Base-by-base conservation (phyloP, 2,113 vertebrate genomes). In the Daboia siamensis region DNA sequence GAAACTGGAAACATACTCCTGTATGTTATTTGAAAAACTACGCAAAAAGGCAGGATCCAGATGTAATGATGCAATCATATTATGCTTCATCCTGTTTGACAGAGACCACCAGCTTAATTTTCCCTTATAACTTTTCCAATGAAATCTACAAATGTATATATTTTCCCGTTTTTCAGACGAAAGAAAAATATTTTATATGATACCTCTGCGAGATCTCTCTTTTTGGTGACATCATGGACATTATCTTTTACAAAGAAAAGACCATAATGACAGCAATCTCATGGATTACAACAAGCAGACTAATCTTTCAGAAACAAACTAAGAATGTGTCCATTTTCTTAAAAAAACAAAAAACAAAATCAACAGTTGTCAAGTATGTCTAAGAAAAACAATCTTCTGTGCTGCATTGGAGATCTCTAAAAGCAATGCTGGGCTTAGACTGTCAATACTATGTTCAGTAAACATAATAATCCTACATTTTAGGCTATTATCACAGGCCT, bases 381-480 rank as follows among this genome's bases (percentile, higher is more conserved):
- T 6, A 69, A 92, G 88, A 12, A 51, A 93, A 92, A 95, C 87
- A 94, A 93, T 55, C 46, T 1, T 3, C 23, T 10, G 23, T 90
- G 64, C 90, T 4, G 0, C 3, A 29, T 61, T 56, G 55, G 59
- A 57, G 85, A 87, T 57, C 57, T 90, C 93, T 21, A 0, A 33
- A 59, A 93, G 46, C 94, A 87, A 93, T 0, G 39, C 86, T 94
- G 51, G 10, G 92, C 90, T 90, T 59, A 44, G 95, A 91, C 3
- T 88, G 1, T 93, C 93, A 39, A 52, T 69, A 80, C 88, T 64
- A 84, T 52, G 29, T 90, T 92, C 5, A 54, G 64, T 96, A 93
- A 96, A 95, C 90, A 93, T 56, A 90, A 90, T 94, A 46, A 90
- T 93, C 94, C 80, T 95, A 92, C 26, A 1, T 86, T 93, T 87